Evolutionary conservation across 2,888 invertebrate species (phyloP).

Genomic region (Polyommatus iphigenia): DNA sequence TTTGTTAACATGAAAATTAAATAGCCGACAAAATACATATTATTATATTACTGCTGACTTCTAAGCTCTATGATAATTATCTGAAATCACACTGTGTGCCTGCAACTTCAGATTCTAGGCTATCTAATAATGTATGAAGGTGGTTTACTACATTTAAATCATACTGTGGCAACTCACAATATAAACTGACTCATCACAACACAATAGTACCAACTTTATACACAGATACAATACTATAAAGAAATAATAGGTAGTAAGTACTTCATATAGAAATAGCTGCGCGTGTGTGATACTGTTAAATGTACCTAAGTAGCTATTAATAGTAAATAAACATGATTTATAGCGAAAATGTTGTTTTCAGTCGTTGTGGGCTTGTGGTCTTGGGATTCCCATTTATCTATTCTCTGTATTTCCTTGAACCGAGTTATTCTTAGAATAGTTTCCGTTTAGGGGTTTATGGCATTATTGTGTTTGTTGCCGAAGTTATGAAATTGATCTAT

Average conservation of each 20-base stretch:
- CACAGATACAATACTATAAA: neutral
- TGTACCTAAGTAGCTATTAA: neutral
- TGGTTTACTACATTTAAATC: neutral
- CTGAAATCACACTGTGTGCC: no score
- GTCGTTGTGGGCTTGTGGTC: neutral
- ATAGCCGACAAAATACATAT: no score
- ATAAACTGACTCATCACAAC: neutral
- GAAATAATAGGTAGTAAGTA: neutral
- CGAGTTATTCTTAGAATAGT: neutral
- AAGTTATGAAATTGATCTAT: neutral
- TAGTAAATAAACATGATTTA: constrained; percentile 8
- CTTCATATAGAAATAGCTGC: neutral
- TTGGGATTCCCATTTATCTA: neutral
- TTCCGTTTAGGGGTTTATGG: neutral
- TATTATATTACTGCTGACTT: no score
- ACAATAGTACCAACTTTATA: neutral
- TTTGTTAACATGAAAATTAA: no score
- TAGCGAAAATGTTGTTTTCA: neutral
- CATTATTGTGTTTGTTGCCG: neutral
- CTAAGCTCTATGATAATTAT: no score
- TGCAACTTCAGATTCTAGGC: no score
- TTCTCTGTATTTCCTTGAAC: neutral
- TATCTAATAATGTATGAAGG: neutral
- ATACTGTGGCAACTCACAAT: neutral
- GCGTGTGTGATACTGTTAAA: neutral